These are phyloP conservation scores for Bombus impatiens DNA, from an alignment of 1,140 invertebrate species.

Conservation along the genomic window DNA sequence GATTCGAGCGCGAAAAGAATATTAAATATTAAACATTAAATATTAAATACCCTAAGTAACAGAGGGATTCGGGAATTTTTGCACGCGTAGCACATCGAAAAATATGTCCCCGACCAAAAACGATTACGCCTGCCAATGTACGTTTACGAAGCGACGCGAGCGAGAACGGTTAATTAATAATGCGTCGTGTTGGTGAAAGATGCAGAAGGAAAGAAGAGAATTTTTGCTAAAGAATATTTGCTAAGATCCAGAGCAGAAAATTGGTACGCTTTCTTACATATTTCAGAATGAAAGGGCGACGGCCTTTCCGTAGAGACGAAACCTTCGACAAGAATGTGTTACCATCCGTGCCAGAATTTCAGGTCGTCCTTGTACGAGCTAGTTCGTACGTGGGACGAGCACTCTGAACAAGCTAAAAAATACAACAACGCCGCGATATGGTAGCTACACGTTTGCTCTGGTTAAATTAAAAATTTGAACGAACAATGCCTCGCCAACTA, in stretches of 20 bases:
- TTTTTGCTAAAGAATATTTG: background rate
- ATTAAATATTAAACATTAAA: background rate
- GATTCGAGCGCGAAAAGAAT: too few species aligned
- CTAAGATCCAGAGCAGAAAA: background rate
- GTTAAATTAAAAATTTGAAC: conserved; percentile 5
- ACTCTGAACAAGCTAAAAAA: background rate
- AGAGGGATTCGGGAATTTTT: background rate
- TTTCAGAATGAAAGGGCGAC: conserved; percentile 3
- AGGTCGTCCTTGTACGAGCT: background rate
- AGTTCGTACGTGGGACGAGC: background rate
- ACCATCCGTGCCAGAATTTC: background rate
- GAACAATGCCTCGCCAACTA: background rate
- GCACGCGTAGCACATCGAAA: too few species aligned
- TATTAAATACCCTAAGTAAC: background rate
- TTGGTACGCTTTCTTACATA: conserved; percentile 17
- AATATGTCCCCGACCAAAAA: background rate
- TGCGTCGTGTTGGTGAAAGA: background rate
- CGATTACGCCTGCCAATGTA: background rate
- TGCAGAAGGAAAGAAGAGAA: background rate
- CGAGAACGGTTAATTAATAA: too few species aligned
- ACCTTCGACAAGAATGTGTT: background rate
- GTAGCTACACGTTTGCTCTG: background rate
- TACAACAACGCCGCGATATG: background rate
- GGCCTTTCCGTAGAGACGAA: background rate
- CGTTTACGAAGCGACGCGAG: background rate